Percentiles rank a stretch among this genome's conserved stretches.
These are phyloP conservation scores for Teinopalpus imperialis DNA, from an alignment of 2,888 invertebrate species.

Conservation along the genomic window DNA sequence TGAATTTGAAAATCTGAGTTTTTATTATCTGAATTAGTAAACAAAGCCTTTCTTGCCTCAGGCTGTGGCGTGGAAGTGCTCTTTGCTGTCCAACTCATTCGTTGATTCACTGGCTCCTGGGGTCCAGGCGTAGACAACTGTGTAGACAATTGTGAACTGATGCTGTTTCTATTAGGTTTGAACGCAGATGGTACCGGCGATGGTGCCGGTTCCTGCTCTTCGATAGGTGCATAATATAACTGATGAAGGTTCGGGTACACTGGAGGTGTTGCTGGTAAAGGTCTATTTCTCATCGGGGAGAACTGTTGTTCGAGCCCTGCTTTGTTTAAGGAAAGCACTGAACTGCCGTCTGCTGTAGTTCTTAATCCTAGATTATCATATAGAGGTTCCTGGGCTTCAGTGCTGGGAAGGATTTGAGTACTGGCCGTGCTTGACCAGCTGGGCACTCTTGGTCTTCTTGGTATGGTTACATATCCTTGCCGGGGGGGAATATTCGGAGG, in stretches of 20 bases:
- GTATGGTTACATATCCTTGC: conserved; percentile 93
- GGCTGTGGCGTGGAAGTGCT: conserved; percentile 73
- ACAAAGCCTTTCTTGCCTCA: conserved; percentile 67
- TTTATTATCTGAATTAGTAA: conserved; percentile 55
- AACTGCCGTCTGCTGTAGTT: conserved; percentile 94
- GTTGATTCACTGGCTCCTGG: conserved; percentile 70
- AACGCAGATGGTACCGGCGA: conserved; percentile 71
- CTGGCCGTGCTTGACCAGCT: conserved; percentile 89
- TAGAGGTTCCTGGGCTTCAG: conserved; percentile 87
- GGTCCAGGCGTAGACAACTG: conserved; percentile 74
- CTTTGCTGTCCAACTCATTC: conserved; percentile 78
- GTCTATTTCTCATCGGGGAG: conserved; percentile 84
- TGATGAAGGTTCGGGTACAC: conserved; percentile 66
- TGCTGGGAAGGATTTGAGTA: conserved; percentile 72
- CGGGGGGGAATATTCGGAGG: conserved; percentile 87
- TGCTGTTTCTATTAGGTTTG: conserved; percentile 68
- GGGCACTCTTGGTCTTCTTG: conserved; percentile 90
- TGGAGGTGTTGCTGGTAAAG: conserved; percentile 84
- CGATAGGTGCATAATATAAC: conserved; percentile 77
- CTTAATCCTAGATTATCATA: conserved; percentile 93
- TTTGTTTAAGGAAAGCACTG: conserved; percentile 89
- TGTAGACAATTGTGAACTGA: conserved; percentile 74
- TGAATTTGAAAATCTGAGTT: conserved; percentile 55
- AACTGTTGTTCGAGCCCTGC: conserved; percentile 79
- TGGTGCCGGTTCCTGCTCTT: conserved; percentile 76